These are phyloP conservation scores for Iguana delicatissima DNA, from an alignment of 2,797 vertebrate species.

Conservation along the genomic window DNA sequence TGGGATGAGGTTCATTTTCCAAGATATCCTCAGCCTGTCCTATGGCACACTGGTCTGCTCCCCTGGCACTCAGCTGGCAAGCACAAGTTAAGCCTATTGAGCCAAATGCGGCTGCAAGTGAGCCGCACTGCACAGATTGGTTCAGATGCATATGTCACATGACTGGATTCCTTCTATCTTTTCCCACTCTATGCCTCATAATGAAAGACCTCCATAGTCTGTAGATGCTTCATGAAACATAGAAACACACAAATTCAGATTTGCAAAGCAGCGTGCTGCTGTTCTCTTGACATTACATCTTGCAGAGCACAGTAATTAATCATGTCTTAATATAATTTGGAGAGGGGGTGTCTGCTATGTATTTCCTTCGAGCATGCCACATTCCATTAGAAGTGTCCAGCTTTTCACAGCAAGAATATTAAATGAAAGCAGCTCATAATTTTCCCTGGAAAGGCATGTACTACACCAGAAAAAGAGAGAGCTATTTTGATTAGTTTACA, in stretches of 20 bases:
- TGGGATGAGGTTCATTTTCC: neutral
- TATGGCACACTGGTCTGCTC: neutral
- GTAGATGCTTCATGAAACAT: slow-evolving; percentile 39
- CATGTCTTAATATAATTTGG: slow-evolving; percentile 34
- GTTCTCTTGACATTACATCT: slow-evolving; percentile 28
- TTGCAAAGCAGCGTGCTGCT: neutral
- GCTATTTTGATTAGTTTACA: slow-evolving; percentile 63
- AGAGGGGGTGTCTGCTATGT: neutral
- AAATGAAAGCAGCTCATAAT: slow-evolving; percentile 56
- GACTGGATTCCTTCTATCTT: neutral
- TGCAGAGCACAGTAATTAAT: neutral
- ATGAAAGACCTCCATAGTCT: neutral
- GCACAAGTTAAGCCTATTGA: neutral
- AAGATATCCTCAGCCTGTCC: neutral
- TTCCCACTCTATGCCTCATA: neutral
- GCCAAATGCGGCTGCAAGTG: neutral
- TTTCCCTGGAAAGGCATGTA: slow-evolving; percentile 57
- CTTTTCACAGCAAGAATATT: slow-evolving; percentile 45
- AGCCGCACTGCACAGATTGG: too few relatives aligned
- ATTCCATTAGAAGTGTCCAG: slow-evolving; percentile 35
- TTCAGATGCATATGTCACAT: neutral
- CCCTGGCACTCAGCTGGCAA: neutral
- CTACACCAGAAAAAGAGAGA: slow-evolving; percentile 42
- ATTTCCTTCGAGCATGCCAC: slow-evolving; percentile 33
- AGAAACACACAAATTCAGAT: slow-evolving; percentile 38